These are phyloP conservation scores for Luehdorfia chinensis DNA, from an alignment of 1,140 invertebrate species.

Conservation along the genomic window DNA sequence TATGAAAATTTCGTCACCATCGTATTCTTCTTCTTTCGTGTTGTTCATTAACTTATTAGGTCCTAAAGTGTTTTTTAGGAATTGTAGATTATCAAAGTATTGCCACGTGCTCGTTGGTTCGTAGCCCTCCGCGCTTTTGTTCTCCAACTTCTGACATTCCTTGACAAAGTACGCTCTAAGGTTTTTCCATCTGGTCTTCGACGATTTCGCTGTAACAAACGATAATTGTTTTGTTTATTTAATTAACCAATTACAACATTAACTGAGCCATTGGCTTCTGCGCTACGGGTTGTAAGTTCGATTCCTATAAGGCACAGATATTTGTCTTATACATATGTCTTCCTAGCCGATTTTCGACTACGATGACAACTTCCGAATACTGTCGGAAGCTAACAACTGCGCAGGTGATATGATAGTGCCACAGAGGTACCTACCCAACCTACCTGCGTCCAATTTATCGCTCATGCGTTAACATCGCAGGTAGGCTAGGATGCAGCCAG, in stretches of 20 bases:
- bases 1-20: constrained; percentile 11
- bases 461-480: no score
- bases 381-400: no score
- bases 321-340: no score
- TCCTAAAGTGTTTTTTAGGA: constrained; percentile 1
- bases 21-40: background rate
- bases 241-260: background rate
- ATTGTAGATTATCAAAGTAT: constrained; percentile 18
- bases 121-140: background rate
- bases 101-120: constrained; percentile 16
- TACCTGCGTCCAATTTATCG: no score
- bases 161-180: constrained; percentile 21
- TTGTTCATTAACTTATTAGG: background rate
- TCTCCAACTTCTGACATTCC: constrained; percentile 18
- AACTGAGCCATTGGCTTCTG: no score
- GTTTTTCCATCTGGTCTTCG: constrained; percentile 25
- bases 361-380: no score
- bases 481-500: no score
- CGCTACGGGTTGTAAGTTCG: no score
- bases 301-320: no score
- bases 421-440: no score
- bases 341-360: no score
- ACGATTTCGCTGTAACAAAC: constrained; percentile 21
- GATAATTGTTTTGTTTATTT: background rate
- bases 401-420: no score